Evolutionary conservation across 1,140 invertebrate species (phyloP).

Genomic region (Semibalanus balanoides): DNA sequence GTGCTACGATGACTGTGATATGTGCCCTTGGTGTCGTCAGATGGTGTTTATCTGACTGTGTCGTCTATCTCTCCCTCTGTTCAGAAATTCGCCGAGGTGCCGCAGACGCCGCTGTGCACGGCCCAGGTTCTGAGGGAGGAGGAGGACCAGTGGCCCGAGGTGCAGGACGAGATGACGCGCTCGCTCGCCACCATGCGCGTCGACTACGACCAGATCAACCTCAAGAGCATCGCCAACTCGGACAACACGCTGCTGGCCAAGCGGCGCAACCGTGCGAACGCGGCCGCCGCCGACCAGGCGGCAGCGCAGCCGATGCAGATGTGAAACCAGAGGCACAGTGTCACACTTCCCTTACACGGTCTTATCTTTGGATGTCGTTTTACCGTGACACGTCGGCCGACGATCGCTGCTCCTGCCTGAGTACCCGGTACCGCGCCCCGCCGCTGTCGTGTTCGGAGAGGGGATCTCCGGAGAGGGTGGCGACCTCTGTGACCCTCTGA

Average conservation of each 20-base stretch:
- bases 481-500: too few species aligned
- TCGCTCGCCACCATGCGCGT: slow-evolving; percentile 88
- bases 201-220: slow-evolving; percentile 55
- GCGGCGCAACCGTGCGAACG: slow-evolving; percentile 35
- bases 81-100: slow-evolving; percentile 74
- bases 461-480: too few species aligned
- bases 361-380: not conserved
- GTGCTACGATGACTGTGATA: too few species aligned
- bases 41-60: too few species aligned
- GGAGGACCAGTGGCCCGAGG: slow-evolving; percentile 84
- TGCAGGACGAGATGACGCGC: slow-evolving; percentile 96
- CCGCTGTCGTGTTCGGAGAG: too few species aligned
- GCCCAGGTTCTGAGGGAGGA: slow-evolving; percentile 72
- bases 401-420: too few species aligned
- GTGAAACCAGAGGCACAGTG: too few species aligned
- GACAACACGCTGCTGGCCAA: slow-evolving; percentile 85
- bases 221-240: slow-evolving; percentile 75
- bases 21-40: too few species aligned
- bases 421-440: too few species aligned
- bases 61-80: slow-evolving; percentile 16
- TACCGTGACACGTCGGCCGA: not conserved
- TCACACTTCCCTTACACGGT: not conserved
- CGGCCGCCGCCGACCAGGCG: not conserved
- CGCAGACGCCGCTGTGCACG: slow-evolving; percentile 83
- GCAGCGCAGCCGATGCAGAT: not conserved